These are phyloP conservation scores for Pseudomyrmex gracilis DNA, from an alignment of 1,140 invertebrate genomes.

Conservation along the genomic window DNA sequence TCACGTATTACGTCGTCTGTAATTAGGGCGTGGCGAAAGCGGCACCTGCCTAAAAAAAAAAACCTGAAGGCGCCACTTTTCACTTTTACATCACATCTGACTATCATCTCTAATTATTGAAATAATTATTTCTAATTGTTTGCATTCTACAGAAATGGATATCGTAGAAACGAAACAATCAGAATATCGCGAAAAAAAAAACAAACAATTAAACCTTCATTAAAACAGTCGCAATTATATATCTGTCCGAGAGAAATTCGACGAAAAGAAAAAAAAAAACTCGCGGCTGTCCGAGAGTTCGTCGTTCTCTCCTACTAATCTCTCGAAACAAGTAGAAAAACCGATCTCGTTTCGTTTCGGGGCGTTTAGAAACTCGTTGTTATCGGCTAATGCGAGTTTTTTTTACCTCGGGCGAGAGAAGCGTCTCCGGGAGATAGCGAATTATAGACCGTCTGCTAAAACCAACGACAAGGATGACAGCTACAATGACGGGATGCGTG, in stretches of 20 bases:
- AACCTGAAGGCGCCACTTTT: constrained; percentile 1
- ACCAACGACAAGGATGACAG: background rate
- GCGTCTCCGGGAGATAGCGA: background rate
- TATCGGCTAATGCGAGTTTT: background rate
- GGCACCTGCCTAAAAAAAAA: constrained; percentile 1
- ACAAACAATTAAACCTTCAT: background rate
- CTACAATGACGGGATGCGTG: background rate
- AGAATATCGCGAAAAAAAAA: background rate
- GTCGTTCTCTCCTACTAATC: background rate
- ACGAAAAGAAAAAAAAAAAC: no score
- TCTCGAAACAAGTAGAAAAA: constrained; percentile 24
- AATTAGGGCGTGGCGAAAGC: constrained; percentile 41
- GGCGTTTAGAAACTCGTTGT: constrained; percentile 47
- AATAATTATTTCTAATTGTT: no score
- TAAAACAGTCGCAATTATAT: background rate
- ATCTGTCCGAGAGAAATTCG: background rate
- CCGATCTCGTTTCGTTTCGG: constrained; percentile 23
- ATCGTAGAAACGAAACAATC: background rate
- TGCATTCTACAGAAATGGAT: background rate
- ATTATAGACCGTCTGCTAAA: constrained; percentile 1
- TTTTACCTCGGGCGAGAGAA: background rate
- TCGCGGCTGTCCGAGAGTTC: no score
- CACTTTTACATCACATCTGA: background rate
- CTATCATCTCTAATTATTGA: background rate
- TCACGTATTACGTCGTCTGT: background rate